phyloP scores from a whole-genome alignment of 1,140 invertebrate genomes.

The Drosophila ercepeae region DNA sequence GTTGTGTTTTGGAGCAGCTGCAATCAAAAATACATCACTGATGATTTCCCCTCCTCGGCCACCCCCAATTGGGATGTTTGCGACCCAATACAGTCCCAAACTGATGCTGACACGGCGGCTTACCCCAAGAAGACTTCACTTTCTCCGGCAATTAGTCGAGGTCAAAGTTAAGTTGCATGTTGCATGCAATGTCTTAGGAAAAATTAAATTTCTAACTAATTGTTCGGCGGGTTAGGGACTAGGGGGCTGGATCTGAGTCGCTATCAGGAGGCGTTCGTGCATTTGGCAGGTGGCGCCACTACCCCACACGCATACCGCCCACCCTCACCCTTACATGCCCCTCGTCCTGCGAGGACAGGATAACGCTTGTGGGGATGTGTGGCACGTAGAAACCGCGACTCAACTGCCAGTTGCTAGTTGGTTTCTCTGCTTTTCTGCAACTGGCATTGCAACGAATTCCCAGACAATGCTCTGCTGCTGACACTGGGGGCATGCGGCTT shows the following conservation, averaged over 20 bases:
- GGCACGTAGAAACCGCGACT: constrained; percentile 57
- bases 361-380: constrained; percentile 16
- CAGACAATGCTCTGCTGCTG: constrained; percentile 60
- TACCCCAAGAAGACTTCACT: constrained; percentile 55
- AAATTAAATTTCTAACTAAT: constrained; percentile 78
- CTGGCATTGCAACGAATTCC: constrained; percentile 44
- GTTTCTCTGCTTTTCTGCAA: constrained; percentile 18
- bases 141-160: constrained; percentile 57
- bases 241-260: background rate
- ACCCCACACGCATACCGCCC: background rate
- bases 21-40: constrained; percentile 74
- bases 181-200: constrained; percentile 55
- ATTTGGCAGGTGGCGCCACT: constrained; percentile 36
- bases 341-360: background rate
- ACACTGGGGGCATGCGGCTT: constrained; percentile 58
- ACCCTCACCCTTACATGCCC: background rate
- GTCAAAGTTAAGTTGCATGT: constrained; percentile 63
- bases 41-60: background rate
- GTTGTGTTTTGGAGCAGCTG: constrained; percentile 57
- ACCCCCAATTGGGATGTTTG: constrained; percentile 14
- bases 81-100: constrained; percentile 18
- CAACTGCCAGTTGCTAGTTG: constrained; percentile 52
- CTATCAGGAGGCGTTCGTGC: constrained; percentile 44
- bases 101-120: constrained; percentile 66
- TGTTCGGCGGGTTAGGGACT: constrained; percentile 56